Percentiles rank a stretch among this genome's conserved stretches.
These are phyloP conservation scores for Eupeodes luniger DNA, from an alignment of 2,888 invertebrate species.

Conservation along the genomic window DNA sequence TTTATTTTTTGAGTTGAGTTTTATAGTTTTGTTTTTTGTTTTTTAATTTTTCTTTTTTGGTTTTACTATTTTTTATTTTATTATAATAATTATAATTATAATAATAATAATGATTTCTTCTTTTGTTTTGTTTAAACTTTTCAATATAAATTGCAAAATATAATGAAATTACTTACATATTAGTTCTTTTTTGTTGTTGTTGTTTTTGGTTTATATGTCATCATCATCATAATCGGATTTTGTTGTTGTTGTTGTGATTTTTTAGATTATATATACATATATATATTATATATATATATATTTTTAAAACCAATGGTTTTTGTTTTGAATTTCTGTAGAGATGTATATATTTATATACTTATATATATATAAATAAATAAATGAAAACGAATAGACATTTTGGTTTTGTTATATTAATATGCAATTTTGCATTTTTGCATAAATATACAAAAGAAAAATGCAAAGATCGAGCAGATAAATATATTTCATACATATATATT, in stretches of 20 bases:
- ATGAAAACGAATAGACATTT: constrained; percentile 72
- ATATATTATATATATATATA: constrained; percentile 50
- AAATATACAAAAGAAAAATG: constrained; percentile 76
- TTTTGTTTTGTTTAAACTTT: constrained; percentile 56
- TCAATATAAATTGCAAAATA: constrained; percentile 77
- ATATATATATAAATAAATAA: constrained; percentile 28
- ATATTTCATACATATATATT: constrained; percentile 73
- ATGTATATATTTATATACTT: constrained; percentile 71
- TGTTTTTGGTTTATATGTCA: constrained; percentile 34
- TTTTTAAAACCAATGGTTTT: constrained; percentile 56
- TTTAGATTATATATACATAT: constrained; percentile 61
- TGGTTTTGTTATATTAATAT: constrained; percentile 61
- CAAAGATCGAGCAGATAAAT: constrained; percentile 76
- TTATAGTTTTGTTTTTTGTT: constrained; percentile 26
- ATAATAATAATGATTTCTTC: constrained; percentile 53
- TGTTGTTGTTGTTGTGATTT: constrained; percentile 34
- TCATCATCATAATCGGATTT: constrained; percentile 49
- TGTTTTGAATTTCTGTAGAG: constrained; percentile 62
- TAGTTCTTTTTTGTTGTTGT: constrained; percentile 44
- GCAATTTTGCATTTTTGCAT: constrained; percentile 59
- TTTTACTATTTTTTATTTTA: constrained; percentile 38
- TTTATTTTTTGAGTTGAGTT: constrained; percentile 69
- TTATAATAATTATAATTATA: constrained; percentile 7
- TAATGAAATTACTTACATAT: constrained; percentile 74
- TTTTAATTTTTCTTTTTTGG: constrained; percentile 44